phyloP scores from a whole-genome alignment of 1,140 invertebrate species.

The Polypedilum pembai region DNA sequence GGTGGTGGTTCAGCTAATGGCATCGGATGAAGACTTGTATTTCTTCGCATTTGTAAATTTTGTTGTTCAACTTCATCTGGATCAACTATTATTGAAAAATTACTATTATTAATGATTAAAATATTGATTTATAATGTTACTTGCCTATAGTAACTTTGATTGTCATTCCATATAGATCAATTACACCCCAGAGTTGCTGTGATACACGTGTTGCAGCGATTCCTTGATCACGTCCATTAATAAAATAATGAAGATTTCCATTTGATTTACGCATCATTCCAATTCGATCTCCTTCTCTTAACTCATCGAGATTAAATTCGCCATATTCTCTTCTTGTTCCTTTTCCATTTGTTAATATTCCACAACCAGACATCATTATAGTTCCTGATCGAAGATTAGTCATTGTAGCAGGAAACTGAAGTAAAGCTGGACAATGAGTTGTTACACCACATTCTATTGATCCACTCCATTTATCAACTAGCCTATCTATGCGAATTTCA shows the following conservation, averaged over 20 bases:
- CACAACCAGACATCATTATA: constrained; percentile 95
- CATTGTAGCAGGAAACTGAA: constrained; percentile 95
- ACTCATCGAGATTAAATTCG: constrained; percentile 88
- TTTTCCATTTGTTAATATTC: constrained; percentile 89
- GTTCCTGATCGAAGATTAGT: constrained; percentile 93
- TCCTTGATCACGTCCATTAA: constrained; percentile 89
- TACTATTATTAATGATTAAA: no score
- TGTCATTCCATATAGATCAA: constrained; percentile 94
- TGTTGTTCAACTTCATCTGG: constrained; percentile 70
- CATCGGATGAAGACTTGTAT: constrained; percentile 46
- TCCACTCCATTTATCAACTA: constrained; percentile 89
- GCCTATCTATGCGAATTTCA: constrained; percentile 83
- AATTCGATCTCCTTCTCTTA: constrained; percentile 81
- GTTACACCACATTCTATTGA: constrained; percentile 92
- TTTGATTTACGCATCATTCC: constrained; percentile 75
- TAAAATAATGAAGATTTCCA: constrained; percentile 85
- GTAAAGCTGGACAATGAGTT: constrained; percentile 78
- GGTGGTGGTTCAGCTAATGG: constrained; percentile 39
- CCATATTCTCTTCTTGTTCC: constrained; percentile 87
- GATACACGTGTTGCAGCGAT: constrained; percentile 74
- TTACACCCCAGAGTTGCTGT: constrained; percentile 77
- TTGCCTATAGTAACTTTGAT: constrained; percentile 65
- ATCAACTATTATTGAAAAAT: constrained; percentile 56
- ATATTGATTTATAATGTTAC: no score
- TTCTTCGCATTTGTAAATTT: constrained; percentile 62